Evolutionary conservation across 2,797 vertebrate species (phyloP), one percentile per base, ranked within the genome.

Genomic region (Acanthurus leucopareius): DNA sequence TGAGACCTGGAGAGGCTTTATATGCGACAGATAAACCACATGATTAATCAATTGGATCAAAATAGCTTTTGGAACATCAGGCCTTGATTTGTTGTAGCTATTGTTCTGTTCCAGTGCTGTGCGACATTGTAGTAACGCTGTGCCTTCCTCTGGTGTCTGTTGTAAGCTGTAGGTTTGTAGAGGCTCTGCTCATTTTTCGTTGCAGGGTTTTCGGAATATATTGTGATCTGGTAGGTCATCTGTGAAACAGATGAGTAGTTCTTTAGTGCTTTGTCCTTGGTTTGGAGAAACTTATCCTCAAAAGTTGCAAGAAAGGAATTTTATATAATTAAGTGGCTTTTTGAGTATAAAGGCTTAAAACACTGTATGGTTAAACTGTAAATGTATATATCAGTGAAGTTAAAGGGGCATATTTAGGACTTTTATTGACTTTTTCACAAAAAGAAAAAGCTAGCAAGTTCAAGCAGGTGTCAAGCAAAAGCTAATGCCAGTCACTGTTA

Each of bases 91-190:
- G 25, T 61, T 64, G 80, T 79, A 62, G 82, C 83, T 79, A 0
- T 87, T 0, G 57, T 88, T 88, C 75, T 73, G 69, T 69, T 73
- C 54, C 54, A 74, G 85, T 85, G 79, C 77, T 66, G 86, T 90
- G 73, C 15, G 10, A 35, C 68, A 15, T 73, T 75, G 81, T 89
- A 69, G 70, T 83, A 63, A 51, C 60, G 56, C 38, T 81, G 86
- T 88, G 90, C 89, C 89, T 91, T 81, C 68, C 74, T 85, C 83
- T 61, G 73, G 44, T 72, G 58, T 76, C 45, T 62, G 71, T 82
- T 56, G 63, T 77, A 53, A 75, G 51, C 73, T 64, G 57, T 83
- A 71, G 66, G 57, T 72, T 67, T 67, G 53, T 44, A n/a, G 65
- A 69, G 65, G 45, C 52, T 81, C 32, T 75, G 58, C 62, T 84